These are phyloP conservation scores for Desmophyllum pertusum DNA, from an alignment of 92 coral and sea anemone genomes.

Conservation along the genomic window DNA sequence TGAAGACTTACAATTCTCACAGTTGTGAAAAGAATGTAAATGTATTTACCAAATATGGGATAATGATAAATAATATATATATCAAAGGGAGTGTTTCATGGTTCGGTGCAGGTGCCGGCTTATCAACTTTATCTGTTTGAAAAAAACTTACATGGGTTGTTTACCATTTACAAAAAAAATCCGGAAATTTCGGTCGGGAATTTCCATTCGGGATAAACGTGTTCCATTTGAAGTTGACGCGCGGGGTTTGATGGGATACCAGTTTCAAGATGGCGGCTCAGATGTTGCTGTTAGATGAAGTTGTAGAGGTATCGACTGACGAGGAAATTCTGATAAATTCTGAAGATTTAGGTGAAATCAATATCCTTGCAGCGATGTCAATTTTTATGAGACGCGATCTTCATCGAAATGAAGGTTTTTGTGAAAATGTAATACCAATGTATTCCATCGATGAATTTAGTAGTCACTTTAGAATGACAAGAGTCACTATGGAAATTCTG, in stretches of 20 bases:
- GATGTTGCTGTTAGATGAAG: slow-evolving; percentile 39
- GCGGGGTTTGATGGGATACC: neutral
- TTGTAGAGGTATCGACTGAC: slow-evolving; percentile 17
- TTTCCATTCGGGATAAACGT: neutral
- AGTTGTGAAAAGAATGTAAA: too few species aligned
- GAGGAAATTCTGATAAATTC: neutral
- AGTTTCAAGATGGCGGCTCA: slow-evolving; percentile 37
- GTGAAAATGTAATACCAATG: slow-evolving; percentile 26
- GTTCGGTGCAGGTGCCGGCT: too few species aligned
- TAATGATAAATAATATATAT: too few species aligned
- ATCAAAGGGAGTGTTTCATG: too few species aligned
- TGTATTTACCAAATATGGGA: too few species aligned
- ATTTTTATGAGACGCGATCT: slow-evolving; percentile 47
- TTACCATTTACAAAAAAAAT: too few species aligned
- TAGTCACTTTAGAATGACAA: slow-evolving; percentile 55
- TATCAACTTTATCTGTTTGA: too few species aligned
- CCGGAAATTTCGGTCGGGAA: slow-evolving; percentile 14
- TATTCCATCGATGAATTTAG: slow-evolving; percentile 54
- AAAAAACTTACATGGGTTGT: too few species aligned
- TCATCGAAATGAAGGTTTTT: slow-evolving; percentile 35
- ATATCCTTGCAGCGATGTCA: slow-evolving; percentile 30
- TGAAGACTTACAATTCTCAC: too few species aligned
- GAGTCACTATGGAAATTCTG: too few species aligned
- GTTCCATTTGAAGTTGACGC: slow-evolving; percentile 32
- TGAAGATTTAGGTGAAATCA: slow-evolving; percentile 19